These are phyloP conservation scores for Cairina moschata DNA, from an alignment of 2,113 vertebrate genomes.

Conservation along the genomic window DNA sequence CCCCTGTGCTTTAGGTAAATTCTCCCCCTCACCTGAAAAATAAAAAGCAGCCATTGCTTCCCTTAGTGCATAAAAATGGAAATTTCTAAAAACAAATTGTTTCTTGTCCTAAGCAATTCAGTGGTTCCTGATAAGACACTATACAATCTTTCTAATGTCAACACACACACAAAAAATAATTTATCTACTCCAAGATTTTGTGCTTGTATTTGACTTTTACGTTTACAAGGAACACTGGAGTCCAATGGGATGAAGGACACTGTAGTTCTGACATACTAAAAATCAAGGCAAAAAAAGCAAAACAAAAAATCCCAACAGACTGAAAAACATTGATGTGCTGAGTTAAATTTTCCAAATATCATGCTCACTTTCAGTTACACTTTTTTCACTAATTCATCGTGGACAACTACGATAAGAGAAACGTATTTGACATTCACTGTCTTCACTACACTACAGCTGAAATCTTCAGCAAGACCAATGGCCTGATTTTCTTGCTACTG, in stretches of 20 bases:
- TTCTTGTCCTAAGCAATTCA: neutral
- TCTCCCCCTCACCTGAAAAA: accelerated
- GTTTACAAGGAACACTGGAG: neutral
- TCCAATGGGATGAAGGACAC: neutral
- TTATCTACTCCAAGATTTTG: neutral
- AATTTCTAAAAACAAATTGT: neutral
- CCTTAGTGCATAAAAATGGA: neutral
- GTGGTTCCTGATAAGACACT: neutral
- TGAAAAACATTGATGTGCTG: neutral
- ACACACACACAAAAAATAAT: neutral
- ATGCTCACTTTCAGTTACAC: neutral
- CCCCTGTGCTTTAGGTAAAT: neutral
- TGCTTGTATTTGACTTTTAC: neutral
- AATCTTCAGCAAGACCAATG: neutral
- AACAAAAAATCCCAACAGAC: neutral
- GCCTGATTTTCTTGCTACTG: neutral
- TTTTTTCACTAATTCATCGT: neutral
- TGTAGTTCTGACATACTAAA: neutral
- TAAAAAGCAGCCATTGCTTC: too few species aligned
- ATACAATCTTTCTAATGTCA: neutral
- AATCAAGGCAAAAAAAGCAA: neutral
- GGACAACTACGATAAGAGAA: neutral
- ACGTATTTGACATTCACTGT: accelerated
- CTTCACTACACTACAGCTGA: neutral
- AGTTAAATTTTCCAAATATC: neutral